These are phyloP conservation scores for Trilocha varians DNA, from an alignment of 2,888 invertebrate genomes.

Conservation along the genomic window DNA sequence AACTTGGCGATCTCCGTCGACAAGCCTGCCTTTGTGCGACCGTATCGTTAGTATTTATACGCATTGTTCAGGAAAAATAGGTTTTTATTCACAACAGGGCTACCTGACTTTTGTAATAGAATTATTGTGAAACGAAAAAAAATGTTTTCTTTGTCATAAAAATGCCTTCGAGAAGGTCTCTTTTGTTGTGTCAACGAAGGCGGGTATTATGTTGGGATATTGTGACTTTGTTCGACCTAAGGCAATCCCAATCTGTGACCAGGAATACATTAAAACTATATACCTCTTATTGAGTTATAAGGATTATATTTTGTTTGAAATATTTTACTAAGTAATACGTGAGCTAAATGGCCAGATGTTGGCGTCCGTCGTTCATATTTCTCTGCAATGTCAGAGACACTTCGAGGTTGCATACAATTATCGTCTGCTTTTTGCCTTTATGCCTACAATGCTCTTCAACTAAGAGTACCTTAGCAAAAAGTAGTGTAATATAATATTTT, in stretches of 20 bases:
- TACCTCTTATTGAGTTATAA: neutral
- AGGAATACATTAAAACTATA: neutral
- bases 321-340: no score
- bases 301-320: neutral
- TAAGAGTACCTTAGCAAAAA: no score
- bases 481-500: no score
- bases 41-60: constrained; percentile 1
- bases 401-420: no score
- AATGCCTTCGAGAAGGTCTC: constrained; percentile 9
- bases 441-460: no score
- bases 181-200: constrained; percentile 8
- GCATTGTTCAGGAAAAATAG: constrained; percentile 12
- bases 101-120: constrained; percentile 16
- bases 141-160: constrained; percentile 12
- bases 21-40: neutral
- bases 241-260: neutral
- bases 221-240: constrained; percentile 3
- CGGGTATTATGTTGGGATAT: constrained; percentile 6
- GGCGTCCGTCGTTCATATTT: no score
- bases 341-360: no score
- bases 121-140: constrained; percentile 19
- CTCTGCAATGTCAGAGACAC: no score
- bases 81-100: constrained; percentile 17
- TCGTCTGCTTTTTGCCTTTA: no score
- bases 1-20: neutral